Conservation (phyloP, 2,113 vertebrate species). For the Mustela nigripes region DNA sequence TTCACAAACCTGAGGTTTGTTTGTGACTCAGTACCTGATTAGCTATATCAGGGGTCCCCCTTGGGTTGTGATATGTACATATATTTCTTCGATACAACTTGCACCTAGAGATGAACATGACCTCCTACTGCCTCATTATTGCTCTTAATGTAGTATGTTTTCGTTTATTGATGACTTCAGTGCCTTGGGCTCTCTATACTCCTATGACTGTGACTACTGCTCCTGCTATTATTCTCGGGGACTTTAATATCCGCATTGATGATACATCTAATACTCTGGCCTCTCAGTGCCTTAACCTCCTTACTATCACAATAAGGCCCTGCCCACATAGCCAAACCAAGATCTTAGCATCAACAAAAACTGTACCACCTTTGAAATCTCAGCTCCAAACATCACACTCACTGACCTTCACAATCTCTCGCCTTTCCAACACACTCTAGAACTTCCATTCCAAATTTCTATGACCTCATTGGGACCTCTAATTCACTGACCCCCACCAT, state of each 20-base stretch:
- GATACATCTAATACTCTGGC: background rate
- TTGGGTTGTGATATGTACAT: background rate
- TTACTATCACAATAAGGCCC: background rate
- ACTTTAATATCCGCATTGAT: background rate
- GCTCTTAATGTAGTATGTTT: background rate
- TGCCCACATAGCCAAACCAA: background rate
- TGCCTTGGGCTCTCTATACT: background rate
- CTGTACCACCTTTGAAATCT: background rate
- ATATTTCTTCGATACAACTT: background rate
- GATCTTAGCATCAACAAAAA: background rate
- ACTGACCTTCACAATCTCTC: background rate
- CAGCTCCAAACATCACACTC: background rate
- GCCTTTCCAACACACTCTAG: background rate
- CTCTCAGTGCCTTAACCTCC: background rate
- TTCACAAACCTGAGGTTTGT: background rate
- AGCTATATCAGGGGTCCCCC: background rate
- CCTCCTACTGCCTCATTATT: background rate
- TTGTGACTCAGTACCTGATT: background rate
- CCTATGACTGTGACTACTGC: background rate
- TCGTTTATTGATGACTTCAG: background rate
- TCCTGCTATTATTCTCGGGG: background rate
- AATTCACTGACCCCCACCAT: background rate
- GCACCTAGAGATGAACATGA: background rate
- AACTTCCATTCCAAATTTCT: background rate
- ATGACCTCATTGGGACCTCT: background rate